Conservation (phyloP, 92 coral and sea anemone species). For the Porites lobata region DNA sequence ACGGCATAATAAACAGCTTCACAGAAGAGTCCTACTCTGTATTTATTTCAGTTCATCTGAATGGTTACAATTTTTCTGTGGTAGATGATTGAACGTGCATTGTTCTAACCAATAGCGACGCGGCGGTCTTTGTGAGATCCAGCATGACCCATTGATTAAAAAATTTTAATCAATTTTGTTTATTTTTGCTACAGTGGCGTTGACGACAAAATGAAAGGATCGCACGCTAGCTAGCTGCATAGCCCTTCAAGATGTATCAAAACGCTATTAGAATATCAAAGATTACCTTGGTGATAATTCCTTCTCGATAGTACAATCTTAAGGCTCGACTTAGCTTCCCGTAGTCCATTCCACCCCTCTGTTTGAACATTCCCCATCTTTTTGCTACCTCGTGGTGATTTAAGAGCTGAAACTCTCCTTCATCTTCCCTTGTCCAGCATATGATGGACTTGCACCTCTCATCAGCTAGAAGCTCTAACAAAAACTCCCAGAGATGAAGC, state of each 20-base stretch:
- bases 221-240: no score
- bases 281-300: conserved; percentile 87
- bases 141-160: no score
- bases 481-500: conserved; percentile 89
- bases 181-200: no score
- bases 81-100: no score
- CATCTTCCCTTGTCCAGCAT: conserved; percentile 85
- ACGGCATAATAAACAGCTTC: no score
- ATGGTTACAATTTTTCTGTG: no score
- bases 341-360: conserved; percentile 87
- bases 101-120: no score
- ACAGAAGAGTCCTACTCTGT: no score
- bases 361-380: conserved; percentile 87
- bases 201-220: no score
- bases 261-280: not conserved
- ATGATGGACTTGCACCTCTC: conserved; percentile 79
- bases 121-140: no score
- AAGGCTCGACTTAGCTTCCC: conserved; percentile 92
- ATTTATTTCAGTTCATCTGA: no score
- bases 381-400: conserved; percentile 91
- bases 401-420: conserved; percentile 82
- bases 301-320: conserved; percentile 84
- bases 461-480: conserved; percentile 83
- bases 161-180: no score
- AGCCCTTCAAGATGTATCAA: not conserved